Evolutionary conservation across 2,888 invertebrate species (phyloP), one percentile per base, ranked within the genome.

Genomic region (Lomographa bimaculata): DNA sequence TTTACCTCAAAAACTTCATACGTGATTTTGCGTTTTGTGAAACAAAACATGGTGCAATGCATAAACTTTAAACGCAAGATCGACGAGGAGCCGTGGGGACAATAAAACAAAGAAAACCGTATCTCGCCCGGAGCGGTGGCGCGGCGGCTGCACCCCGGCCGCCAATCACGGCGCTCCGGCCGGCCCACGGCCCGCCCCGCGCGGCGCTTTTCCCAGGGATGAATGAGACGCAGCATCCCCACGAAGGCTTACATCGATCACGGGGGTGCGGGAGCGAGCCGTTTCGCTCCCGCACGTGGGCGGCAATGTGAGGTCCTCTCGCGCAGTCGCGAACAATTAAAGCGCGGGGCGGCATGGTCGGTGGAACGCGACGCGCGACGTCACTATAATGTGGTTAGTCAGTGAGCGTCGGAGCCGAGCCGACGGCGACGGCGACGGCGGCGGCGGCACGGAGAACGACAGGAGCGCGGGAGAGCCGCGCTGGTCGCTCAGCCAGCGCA

Each of bases 311-410:
- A 58, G 70, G 65, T 54, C 69, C 66, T 75, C 76, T 77, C 85
- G 85, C 84, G 85, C 86, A 85, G 85, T 80, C 85, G 85, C 85
- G 79, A 77, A 87, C 87, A 86, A 86, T 86, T 80, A 87, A 66
- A 73, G 76, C 78, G 80, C 74, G 80, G 84, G 84, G 81, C 76
- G 76, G 75, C 79, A 71, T 74, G 72, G 68, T 71, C 72, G 73
- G 69, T 64, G 69, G 71, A 71, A 74, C 77, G 73, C 78, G 74
- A 59, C 67, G 61, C 55, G 68, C 77, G 77, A 74, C 86, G 87
- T 84, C 89, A 87, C 87, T 86, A 86, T 91, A 91, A 91, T 90
- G 90, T 90, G 89, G 91, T 91, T 91, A 91, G 91, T 91, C 91
- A 90, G 90, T 90, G 91, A 90, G 81, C 90, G 90, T 86, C 90